Evolutionary conservation across 2,888 invertebrate genomes (phyloP).

Genomic region (Barypeithes pellucidus): DNA sequence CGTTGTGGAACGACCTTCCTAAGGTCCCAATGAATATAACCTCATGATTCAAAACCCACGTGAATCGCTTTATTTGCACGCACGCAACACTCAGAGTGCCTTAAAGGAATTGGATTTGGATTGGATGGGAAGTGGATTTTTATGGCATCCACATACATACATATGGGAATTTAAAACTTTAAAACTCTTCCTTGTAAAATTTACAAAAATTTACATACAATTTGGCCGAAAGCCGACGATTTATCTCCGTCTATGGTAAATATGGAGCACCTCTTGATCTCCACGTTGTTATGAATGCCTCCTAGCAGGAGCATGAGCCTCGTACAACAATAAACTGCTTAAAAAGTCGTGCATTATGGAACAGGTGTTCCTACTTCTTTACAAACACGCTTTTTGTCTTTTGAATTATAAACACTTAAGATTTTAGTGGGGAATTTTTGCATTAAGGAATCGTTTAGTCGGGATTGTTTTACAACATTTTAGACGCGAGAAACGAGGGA

Average conservation of each 20-base stretch:
- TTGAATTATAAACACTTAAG: conserved; percentile 53
- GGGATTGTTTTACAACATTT: conserved; percentile 24
- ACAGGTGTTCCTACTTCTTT: conserved; percentile 59
- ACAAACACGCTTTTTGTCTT: conserved; percentile 46
- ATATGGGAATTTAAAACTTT: too few relatives aligned
- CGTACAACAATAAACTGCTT: conserved; percentile 61
- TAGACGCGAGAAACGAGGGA: not conserved
- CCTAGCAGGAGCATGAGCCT: conserved; percentile 43
- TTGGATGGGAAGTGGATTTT: too few relatives aligned
- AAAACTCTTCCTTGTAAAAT: too few relatives aligned
- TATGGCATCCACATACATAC: too few relatives aligned
- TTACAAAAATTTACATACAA: not conserved
- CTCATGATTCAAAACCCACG: too few relatives aligned
- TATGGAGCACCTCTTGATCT: conserved; percentile 10
- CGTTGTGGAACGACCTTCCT: too few relatives aligned
- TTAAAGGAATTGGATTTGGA: too few relatives aligned
- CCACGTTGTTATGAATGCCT: conserved; percentile 24
- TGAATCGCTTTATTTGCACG: too few relatives aligned
- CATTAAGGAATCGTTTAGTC: conserved; percentile 13
- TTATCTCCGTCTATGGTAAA: conserved; percentile 15
- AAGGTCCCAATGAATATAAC: too few relatives aligned
- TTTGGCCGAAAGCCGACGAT: not conserved
- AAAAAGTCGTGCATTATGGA: conserved; percentile 63
- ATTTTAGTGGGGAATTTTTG: conserved; percentile 47
- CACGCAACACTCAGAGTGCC: too few relatives aligned